phyloP scores from a whole-genome alignment of 64 coral and sea anemone genomes.

The Montipora foliosa region DNA sequence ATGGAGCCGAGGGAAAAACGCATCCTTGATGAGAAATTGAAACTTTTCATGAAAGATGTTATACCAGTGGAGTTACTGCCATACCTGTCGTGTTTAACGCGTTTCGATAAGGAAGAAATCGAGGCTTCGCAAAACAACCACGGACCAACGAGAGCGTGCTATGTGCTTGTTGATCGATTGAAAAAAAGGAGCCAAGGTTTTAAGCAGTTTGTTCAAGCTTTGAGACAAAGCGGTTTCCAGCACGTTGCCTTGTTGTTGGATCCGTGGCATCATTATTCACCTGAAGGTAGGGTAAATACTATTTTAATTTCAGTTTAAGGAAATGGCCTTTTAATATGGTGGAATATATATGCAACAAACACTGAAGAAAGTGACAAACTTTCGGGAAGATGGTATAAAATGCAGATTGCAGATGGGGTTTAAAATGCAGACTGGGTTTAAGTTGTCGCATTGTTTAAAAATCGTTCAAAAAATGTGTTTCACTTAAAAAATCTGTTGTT shows the following conservation, averaged over 20 bases:
- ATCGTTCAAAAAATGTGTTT: too few relatives aligned
- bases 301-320: background rate
- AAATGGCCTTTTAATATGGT: too few relatives aligned
- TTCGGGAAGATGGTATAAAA: too few relatives aligned
- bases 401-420: too few relatives aligned
- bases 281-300: background rate
- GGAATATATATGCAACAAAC: too few relatives aligned
- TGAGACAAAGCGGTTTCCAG: constrained; percentile 5
- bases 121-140: background rate
- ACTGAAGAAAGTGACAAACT: too few relatives aligned
- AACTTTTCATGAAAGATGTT: constrained; percentile 32
- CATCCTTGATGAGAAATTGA: constrained; percentile 7
- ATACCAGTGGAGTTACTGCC: constrained; percentile 38
- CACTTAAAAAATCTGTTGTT: too few relatives aligned
- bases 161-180: constrained; percentile 45
- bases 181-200: constrained; percentile 46
- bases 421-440: too few relatives aligned
- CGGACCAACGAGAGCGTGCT: constrained; percentile 21
- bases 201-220: constrained; percentile 58
- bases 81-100: constrained; percentile 33
- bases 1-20: constrained; percentile 15
- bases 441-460: too few relatives aligned
- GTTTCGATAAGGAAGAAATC: constrained; percentile 45
- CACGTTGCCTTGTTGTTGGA: constrained; percentile 64
- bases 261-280: background rate